Percentiles rank a stretch among this genome's conserved stretches.
phyloP scores from a whole-genome alignment of 2,888 invertebrate species.

The Chirona hameri region DNA sequence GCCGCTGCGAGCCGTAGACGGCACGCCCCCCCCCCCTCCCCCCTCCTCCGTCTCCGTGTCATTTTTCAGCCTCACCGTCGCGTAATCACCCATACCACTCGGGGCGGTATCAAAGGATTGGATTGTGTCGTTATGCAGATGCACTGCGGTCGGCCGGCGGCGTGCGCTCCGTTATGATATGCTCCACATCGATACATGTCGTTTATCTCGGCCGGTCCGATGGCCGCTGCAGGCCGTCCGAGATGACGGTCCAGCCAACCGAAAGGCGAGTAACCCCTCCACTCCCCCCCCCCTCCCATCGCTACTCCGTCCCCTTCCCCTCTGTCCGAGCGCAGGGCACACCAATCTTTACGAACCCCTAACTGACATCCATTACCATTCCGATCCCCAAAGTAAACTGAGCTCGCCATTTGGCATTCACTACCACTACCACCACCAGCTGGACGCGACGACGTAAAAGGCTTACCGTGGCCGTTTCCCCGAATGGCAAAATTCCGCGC shows the following conservation, averaged over 20 bases:
- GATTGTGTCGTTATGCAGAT: conserved; percentile 23
- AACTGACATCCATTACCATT: neutral
- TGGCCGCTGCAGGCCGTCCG: neutral
- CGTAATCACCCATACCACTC: conserved; percentile 25
- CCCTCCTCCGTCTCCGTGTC: neutral
- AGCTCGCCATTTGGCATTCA: neutral
- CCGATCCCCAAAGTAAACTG: neutral
- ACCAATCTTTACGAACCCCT: neutral
- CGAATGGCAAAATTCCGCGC: conserved; percentile 1
- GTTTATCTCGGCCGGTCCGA: neutral
- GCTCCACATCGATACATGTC: conserved; percentile 23
- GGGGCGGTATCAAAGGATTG: conserved; percentile 12
- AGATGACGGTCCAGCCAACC: no score
- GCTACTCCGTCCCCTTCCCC: neutral
- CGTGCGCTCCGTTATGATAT: neutral
- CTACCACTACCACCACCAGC: no score
- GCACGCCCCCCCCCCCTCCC: neutral
- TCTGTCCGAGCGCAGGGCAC: neutral
- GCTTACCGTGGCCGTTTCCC: conserved; percentile 6
- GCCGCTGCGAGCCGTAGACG: no score
- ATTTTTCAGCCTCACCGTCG: neutral
- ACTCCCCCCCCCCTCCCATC: neutral
- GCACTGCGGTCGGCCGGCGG: neutral
- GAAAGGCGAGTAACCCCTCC: neutral
- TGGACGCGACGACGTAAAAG: neutral